Evolutionary conservation across 2,797 vertebrate genomes (phyloP).

Genomic region (Acipenser transmontanus): DNA sequence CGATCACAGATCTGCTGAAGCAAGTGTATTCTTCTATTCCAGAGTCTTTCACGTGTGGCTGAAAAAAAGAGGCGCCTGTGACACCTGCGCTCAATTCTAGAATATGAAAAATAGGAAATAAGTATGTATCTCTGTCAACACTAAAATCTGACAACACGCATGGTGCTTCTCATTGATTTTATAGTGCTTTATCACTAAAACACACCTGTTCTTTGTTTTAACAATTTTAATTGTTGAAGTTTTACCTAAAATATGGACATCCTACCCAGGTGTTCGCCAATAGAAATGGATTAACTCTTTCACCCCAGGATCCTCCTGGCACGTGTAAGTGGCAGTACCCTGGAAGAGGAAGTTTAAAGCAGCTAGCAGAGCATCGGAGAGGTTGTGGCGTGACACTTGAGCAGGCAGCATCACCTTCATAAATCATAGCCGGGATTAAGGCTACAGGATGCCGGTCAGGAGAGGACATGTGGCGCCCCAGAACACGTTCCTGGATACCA

Average conservation of each 20-base stretch:
- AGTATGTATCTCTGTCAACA: too few species aligned
- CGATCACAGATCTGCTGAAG: constrained; percentile 1
- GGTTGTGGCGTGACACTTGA: constrained; percentile 10
- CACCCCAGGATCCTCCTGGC: constrained; percentile 19
- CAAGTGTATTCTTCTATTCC: neutral
- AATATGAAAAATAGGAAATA: too few species aligned
- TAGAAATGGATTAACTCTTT: constrained; percentile 32
- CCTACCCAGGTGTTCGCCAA: neutral
- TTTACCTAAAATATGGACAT: too few species aligned
- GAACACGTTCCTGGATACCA: constrained; percentile 93
- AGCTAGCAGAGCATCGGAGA: constrained; percentile 23
- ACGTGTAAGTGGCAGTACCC: constrained; percentile 25
- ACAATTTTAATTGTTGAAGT: too few species aligned
- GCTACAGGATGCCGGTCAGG: constrained; percentile 78
- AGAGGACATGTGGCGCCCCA: constrained; percentile 91
- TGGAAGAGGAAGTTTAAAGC: constrained; percentile 20
- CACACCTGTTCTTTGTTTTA: too few species aligned
- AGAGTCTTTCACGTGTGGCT: neutral
- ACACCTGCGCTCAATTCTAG: neutral
- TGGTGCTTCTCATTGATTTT: too few species aligned
- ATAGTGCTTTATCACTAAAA: too few species aligned
- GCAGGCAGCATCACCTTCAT: neutral
- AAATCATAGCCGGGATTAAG: constrained; percentile 8
- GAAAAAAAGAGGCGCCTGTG: neutral
- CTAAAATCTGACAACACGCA: too few species aligned